phyloP scores from a whole-genome alignment of 2,113 vertebrate genomes.

The Seriola aureovittata region DNA sequence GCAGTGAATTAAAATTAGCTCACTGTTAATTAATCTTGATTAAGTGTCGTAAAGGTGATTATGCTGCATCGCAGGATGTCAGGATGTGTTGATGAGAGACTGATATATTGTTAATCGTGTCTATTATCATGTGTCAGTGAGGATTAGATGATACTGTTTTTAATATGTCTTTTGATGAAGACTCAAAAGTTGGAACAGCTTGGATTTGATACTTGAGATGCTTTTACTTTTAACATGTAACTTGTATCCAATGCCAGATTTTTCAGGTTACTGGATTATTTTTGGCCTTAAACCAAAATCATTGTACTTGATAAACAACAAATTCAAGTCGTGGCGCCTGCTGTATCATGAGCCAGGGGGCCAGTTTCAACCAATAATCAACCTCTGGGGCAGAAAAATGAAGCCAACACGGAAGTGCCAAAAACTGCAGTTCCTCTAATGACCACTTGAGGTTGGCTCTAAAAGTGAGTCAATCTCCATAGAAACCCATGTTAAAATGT shows the following conservation, averaged over 20 bases:
- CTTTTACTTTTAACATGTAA: not conserved
- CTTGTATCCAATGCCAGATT: no score
- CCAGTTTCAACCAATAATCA: no score
- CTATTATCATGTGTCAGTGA: constrained; percentile 19
- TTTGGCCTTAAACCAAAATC: no score
- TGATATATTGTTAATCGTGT: constrained; percentile 53
- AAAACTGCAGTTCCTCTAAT: no score
- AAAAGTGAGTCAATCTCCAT: no score
- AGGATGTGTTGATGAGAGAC: constrained; percentile 23
- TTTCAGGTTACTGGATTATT: no score
- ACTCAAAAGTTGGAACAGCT: not conserved
- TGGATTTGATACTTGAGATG: constrained; percentile 1
- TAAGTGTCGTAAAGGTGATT: constrained; percentile 35
- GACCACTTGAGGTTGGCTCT: no score
- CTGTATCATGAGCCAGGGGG: not conserved
- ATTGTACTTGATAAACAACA: no score
- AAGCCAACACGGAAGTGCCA: no score
- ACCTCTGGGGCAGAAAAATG: no score
- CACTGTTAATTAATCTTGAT: constrained; percentile 63
- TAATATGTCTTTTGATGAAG: not conserved
- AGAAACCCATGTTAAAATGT: no score
- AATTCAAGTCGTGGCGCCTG: not conserved
- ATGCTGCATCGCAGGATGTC: constrained; percentile 23
- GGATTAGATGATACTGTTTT: not conserved
- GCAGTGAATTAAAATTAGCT: constrained; percentile 53